A percentile compares a stretch with the other conserved stretches of the same genome.
Evolutionary conservation across 1,140 invertebrate genomes (phyloP).

Genomic region (Cydia amplana): DNA sequence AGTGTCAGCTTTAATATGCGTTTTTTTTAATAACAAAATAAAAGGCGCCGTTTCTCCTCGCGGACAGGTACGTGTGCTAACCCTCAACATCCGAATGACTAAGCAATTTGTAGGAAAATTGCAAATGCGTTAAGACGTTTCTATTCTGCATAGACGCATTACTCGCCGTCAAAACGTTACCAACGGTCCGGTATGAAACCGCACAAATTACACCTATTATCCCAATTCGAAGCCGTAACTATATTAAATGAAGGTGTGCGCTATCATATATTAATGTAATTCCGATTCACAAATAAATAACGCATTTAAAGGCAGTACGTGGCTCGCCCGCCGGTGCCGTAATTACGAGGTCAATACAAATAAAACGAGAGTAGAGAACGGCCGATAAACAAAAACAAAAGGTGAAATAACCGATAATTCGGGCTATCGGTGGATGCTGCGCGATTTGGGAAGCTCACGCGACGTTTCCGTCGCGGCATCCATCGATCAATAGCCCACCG

Average conservation of each 20-base stretch:
- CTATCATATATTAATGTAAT: constrained; percentile 72
- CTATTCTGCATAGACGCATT: constrained; percentile 39
- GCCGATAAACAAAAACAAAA: constrained; percentile 70
- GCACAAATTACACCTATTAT: constrained; percentile 70
- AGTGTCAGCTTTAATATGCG: neutral
- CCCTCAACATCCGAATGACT: constrained; percentile 40
- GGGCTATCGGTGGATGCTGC: constrained; percentile 58
- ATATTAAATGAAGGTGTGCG: constrained; percentile 76
- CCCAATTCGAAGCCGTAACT: constrained; percentile 66
- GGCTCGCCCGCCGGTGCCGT: constrained; percentile 56
- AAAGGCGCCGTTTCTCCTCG: neutral
- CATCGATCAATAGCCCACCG: constrained; percentile 57
- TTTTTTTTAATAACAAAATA: too few relatives aligned
- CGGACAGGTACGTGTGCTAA: constrained; percentile 37
- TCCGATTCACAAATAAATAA: constrained; percentile 77
- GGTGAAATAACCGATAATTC: constrained; percentile 74
- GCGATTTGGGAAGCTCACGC: constrained; percentile 69
- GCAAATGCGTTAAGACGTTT: constrained; percentile 42
- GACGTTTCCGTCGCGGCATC: constrained; percentile 44
- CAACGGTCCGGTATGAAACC: constrained; percentile 36
- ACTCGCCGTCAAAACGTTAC: constrained; percentile 43
- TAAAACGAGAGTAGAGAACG: constrained; percentile 61
- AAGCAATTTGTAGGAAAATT: constrained; percentile 55
- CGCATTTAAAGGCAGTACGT: constrained; percentile 70
- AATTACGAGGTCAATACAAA: constrained; percentile 77